Conservation (phyloP, 1,140 invertebrate genomes). For the Frieseomelitta varia region DNA sequence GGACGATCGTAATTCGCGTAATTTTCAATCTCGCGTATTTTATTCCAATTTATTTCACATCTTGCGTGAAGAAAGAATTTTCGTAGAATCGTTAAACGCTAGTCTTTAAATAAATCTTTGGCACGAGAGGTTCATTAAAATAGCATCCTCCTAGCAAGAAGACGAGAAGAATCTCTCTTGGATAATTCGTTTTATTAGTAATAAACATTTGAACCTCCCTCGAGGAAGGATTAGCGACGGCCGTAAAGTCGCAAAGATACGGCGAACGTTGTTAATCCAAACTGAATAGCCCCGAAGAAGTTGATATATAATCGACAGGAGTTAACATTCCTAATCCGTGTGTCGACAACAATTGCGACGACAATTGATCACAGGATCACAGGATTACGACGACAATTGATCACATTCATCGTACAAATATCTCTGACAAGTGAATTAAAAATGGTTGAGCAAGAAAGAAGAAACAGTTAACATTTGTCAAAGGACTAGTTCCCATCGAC, state of each 20-base stretch:
- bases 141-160: too few relatives aligned
- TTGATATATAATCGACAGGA: background rate
- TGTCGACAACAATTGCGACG: background rate
- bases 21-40: too few relatives aligned
- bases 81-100: background rate
- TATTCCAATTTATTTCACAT: too few relatives aligned
- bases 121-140: too few relatives aligned
- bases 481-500: background rate
- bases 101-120: too few relatives aligned
- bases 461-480: background rate
- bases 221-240: background rate
- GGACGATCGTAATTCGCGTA: too few relatives aligned
- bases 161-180: too few relatives aligned
- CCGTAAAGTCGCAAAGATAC: background rate
- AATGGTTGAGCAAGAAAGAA: background rate
- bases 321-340: background rate
- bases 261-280: background rate
- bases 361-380: background rate
- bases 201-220: background rate
- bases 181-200: too few relatives aligned
- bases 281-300: background rate
- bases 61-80: background rate
- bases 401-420: background rate
- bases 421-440: background rate
- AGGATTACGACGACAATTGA: background rate